Conservation (phyloP, 2,888 invertebrate species). For the Muschampia plurimacula region DNA sequence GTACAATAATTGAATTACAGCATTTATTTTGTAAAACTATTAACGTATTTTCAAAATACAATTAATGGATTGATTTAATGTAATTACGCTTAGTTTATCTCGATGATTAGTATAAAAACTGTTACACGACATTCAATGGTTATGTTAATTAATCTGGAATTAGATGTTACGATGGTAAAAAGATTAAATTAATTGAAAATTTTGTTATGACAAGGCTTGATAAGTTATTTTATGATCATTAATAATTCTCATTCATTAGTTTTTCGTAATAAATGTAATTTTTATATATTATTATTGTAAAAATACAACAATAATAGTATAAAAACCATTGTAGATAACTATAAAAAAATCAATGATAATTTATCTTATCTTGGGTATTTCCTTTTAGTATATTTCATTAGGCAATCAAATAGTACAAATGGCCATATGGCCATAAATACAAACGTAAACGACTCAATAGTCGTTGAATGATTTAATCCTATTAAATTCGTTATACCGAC, state of each 20-base stretch:
- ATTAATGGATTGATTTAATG: slow-evolving; percentile 8
- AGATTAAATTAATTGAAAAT: slow-evolving; percentile 1
- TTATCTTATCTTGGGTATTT: neutral
- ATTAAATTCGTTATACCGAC: neutral
- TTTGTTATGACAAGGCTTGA: neutral
- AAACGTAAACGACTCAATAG: too few relatives aligned
- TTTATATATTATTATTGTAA: too few relatives aligned
- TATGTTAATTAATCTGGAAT: slow-evolving; percentile 34
- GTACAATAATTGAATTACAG: too few relatives aligned
- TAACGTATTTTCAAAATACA: neutral
- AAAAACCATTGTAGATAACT: too few relatives aligned
- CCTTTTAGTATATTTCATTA: too few relatives aligned
- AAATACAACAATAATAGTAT: too few relatives aligned
- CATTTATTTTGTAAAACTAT: neutral
- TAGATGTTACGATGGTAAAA: slow-evolving; percentile 1
- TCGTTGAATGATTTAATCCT: neutral
- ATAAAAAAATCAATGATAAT: too few relatives aligned
- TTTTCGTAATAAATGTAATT: too few relatives aligned
- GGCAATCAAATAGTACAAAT: too few relatives aligned
- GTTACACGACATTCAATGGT: slow-evolving; percentile 35
- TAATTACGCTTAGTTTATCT: slow-evolving; percentile 5
- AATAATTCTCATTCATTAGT: neutral
- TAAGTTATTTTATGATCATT: neutral
- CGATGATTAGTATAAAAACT: slow-evolving; percentile 4
- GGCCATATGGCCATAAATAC: too few relatives aligned